Conservation (phyloP, 2,888 invertebrate genomes). For the Drosophila anceps region DNA sequence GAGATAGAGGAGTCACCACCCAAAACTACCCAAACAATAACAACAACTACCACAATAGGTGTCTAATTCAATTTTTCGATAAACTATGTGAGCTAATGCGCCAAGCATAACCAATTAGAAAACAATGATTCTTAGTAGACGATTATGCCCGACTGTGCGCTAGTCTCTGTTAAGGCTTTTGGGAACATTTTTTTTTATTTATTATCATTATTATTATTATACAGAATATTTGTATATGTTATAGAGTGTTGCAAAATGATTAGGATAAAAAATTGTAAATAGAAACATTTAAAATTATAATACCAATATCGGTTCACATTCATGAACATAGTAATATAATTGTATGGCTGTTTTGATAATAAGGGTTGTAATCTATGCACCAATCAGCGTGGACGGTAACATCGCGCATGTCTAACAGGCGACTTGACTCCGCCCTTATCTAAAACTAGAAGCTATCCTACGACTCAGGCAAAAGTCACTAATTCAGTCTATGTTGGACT, state of each 20-base stretch:
- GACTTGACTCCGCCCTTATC: slow-evolving; percentile 57
- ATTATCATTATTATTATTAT: neutral
- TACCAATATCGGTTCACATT: neutral
- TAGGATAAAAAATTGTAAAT: neutral
- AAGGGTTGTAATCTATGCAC: slow-evolving; percentile 65
- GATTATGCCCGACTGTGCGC: neutral
- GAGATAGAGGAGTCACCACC: neutral
- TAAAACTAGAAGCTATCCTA: slow-evolving; percentile 25
- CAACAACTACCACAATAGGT: slow-evolving; percentile 44
- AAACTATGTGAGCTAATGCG: slow-evolving; percentile 8
- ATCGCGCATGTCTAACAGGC: slow-evolving; percentile 66
- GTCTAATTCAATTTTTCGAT: slow-evolving; percentile 41
- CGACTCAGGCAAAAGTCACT: slow-evolving; percentile 4
- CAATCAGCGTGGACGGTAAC: slow-evolving; percentile 50
- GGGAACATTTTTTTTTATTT: neutral
- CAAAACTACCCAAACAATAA: neutral
- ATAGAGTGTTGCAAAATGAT: neutral
- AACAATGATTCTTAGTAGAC: neutral
- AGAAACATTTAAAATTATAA: neutral
- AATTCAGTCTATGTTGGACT: slow-evolving; percentile 70
- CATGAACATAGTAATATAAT: slow-evolving; percentile 10
- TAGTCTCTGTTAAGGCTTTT: neutral
- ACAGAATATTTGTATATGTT: neutral
- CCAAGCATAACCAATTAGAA: slow-evolving; percentile 68
- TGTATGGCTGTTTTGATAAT: slow-evolving; percentile 16